Evolutionary conservation across 2,113 vertebrate species (phyloP).

Genomic region (Eolophus roseicapilla): DNA sequence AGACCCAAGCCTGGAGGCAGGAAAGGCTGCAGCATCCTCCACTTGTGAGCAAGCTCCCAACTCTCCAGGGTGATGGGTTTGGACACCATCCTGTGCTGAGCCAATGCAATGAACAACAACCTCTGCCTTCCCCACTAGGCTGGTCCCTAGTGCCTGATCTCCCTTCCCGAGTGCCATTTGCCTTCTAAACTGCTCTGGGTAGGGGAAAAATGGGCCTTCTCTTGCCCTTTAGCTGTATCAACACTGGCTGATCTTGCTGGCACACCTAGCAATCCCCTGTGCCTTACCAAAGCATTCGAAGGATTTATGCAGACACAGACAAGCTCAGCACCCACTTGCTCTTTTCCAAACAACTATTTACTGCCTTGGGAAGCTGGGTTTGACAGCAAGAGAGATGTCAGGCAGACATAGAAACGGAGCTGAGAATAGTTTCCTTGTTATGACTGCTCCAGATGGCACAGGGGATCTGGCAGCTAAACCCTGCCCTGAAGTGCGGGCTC

Average conservation of each 20-base stretch:
- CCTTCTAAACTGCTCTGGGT: neutral
- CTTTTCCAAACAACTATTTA: conserved; percentile 52
- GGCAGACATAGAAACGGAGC: neutral
- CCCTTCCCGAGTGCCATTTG: neutral
- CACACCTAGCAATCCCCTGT: neutral
- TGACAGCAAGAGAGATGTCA: conserved; percentile 45
- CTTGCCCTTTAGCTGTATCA: neutral
- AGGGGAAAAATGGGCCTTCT: rapidly evolving
- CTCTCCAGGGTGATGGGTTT: rapidly evolving
- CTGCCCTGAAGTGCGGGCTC: rapidly evolving
- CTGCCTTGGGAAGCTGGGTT: conserved; percentile 27
- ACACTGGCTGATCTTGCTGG: neutral
- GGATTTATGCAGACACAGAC: conserved; percentile 5
- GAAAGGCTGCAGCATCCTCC: neutral
- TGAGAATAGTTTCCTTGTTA: conserved; percentile 34
- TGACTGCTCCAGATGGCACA: conserved; percentile 15
- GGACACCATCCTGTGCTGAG: rapidly evolving
- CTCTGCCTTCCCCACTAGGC: neutral
- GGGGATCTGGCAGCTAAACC: neutral
- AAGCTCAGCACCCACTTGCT: conserved; percentile 48
- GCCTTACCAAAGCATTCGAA: neutral
- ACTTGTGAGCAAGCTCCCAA: neutral
- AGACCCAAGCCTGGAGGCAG: neutral
- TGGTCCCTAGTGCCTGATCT: neutral
- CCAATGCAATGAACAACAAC: neutral